A percentile compares a stretch with the other conserved stretches of the same genome.
phyloP scores from a whole-genome alignment of 2,113 vertebrate genomes.

The Bufo gargarizans region DNA sequence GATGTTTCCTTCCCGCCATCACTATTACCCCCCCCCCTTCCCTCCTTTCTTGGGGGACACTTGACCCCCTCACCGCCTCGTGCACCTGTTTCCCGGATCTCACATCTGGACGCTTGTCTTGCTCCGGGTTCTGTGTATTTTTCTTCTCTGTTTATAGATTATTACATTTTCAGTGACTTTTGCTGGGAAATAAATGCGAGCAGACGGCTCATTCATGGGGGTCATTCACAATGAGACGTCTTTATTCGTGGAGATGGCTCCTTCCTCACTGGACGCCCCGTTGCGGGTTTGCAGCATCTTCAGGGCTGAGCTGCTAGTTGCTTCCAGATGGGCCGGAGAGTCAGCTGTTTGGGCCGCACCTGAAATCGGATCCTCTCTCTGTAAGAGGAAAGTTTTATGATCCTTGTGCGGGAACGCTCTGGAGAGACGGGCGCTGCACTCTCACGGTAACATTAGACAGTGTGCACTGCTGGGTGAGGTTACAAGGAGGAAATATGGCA shows the following conservation, averaged over 20 bases:
- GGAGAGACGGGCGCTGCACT: slow-evolving; percentile 11
- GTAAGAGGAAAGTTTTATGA: slow-evolving; percentile 46
- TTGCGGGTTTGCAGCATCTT: slow-evolving; percentile 36
- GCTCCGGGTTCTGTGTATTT: neutral
- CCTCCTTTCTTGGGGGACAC: neutral
- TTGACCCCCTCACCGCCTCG: neutral
- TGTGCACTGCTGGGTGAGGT: slow-evolving; percentile 19
- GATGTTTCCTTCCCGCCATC: neutral
- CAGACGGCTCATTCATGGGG: neutral
- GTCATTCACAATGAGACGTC: slow-evolving; percentile 2
- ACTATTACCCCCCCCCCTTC: neutral
- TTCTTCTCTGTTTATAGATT: neutral
- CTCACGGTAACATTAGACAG: slow-evolving; percentile 42
- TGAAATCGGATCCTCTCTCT: slow-evolving; percentile 42
- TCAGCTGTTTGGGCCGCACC: slow-evolving; percentile 32
- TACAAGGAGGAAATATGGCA: slow-evolving; percentile 41
- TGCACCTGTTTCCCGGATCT: neutral
- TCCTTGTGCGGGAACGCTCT: slow-evolving; percentile 21
- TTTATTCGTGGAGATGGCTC: slow-evolving; percentile 3
- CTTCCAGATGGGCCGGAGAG: slow-evolving; percentile 48
- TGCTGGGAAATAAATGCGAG: neutral
- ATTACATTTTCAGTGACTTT: neutral
- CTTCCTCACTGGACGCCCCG: neutral
- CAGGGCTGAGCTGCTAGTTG: slow-evolving; percentile 30
- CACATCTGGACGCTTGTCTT: neutral